Conservation (phyloP, 1,140 invertebrate genomes). For the Neuroterus valhalla region DNA sequence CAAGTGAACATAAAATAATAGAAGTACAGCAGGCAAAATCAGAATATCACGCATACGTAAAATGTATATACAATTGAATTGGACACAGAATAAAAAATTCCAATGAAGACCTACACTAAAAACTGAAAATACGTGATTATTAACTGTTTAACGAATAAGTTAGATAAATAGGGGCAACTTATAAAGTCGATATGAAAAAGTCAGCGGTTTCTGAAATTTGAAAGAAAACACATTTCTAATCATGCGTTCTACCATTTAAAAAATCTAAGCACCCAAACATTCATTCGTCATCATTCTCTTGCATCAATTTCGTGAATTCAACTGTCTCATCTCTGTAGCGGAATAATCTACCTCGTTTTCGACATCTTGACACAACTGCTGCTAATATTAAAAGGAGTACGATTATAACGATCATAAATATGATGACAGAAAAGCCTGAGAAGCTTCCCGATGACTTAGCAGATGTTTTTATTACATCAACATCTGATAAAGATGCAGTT, state of each 20-base stretch:
- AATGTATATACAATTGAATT: no score
- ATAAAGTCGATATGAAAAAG: no score
- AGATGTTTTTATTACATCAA: constrained; percentile 37
- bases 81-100: no score
- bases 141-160: no score
- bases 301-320: constrained; percentile 70
- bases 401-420: constrained; percentile 60
- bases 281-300: constrained; percentile 32
- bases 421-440: constrained; percentile 55
- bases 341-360: constrained; percentile 70
- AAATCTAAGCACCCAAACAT: background rate
- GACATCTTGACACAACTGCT: constrained; percentile 66
- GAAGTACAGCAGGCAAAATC: no score
- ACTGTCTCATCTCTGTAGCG: constrained; percentile 58
- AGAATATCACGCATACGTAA: no score
- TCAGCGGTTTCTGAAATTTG: background rate
- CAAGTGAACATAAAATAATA: no score
- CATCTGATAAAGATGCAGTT: constrained; percentile 52
- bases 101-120: no score
- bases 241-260: background rate
- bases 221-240: background rate
- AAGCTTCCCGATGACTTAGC: constrained; percentile 43
- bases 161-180: no score
- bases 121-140: no score
- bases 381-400: constrained; percentile 63